phyloP scores from a whole-genome alignment of 1,140 invertebrate species.

The Thrips palmi region DNA sequence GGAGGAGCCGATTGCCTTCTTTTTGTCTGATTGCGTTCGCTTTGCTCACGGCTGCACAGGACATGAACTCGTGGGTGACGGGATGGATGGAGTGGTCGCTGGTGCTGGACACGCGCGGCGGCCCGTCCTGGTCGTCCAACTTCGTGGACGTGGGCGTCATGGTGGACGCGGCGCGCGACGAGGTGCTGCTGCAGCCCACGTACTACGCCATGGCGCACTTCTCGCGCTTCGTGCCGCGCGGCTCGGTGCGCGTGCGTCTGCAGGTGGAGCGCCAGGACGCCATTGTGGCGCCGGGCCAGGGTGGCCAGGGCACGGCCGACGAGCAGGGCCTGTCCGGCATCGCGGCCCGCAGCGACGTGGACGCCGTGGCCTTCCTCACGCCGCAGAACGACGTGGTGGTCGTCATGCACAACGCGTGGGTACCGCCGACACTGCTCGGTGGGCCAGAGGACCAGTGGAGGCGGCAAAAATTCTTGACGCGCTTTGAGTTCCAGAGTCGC shows the following conservation, averaged over 20 bases:
- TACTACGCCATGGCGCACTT: slow-evolving; percentile 78
- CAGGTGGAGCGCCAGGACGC: no score
- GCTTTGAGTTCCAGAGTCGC: no score
- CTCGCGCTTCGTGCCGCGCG: slow-evolving; percentile 53
- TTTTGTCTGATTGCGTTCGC: no score
- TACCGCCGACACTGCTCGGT: no score
- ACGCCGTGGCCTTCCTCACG: slow-evolving; percentile 32
- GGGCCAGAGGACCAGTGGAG: no score
- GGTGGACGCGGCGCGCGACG: slow-evolving; percentile 37
- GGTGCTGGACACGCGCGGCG: slow-evolving; percentile 52
- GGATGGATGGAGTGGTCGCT: slow-evolving; percentile 88
- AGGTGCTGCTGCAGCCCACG: slow-evolving; percentile 80
- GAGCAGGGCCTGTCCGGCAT: no score
- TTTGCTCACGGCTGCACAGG: no score
- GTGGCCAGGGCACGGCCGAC: no score
- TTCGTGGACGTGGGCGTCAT: slow-evolving; percentile 61
- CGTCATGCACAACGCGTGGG: slow-evolving; percentile 43
- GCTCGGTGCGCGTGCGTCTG: slow-evolving; percentile 30
- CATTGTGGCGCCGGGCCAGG: no score
- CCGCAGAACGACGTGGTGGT: slow-evolving; percentile 33
- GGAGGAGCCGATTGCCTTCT: not conserved
- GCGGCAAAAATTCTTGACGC: no score
- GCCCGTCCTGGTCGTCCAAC: slow-evolving; percentile 63
- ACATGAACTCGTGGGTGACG: slow-evolving; percentile 45
- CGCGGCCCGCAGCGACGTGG: slow-evolving; percentile 14